These are phyloP conservation scores for Sternotherus odoratus DNA, from an alignment of 2,797 vertebrate genomes.

Conservation along the genomic window DNA sequence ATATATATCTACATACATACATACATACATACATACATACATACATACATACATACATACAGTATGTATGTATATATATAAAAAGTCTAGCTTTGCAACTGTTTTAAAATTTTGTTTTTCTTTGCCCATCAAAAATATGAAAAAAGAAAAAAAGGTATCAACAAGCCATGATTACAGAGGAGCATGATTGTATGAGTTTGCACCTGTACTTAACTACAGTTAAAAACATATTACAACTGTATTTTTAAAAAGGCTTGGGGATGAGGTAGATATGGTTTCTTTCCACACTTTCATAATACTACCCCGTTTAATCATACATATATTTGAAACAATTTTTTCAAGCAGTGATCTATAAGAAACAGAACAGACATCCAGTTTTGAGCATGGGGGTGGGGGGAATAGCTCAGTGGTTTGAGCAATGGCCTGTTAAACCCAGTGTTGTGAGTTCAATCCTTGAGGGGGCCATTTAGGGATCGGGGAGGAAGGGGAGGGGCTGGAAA, in stretches of 20 bases:
- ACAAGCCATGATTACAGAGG: neutral
- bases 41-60: no score
- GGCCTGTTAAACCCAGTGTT: no score
- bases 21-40: no score
- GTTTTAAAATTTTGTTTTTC: rapidly evolving
- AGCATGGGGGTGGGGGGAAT: no score
- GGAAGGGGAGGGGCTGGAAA: no score
- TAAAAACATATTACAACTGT: neutral
- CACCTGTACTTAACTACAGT: neutral
- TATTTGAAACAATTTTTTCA: neutral
- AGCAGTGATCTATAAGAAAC: neutral
- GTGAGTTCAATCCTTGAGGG: no score
- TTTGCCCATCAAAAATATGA: neutral
- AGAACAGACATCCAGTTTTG: neutral
- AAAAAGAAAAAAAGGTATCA: neutral
- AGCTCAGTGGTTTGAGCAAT: no score
- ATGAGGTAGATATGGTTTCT: neutral
- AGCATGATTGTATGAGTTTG: neutral
- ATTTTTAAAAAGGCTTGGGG: neutral
- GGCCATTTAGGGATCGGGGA: no score
- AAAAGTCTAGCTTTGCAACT: rapidly evolving
- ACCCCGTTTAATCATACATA: neutral
- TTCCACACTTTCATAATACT: neutral
- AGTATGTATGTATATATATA: no score
- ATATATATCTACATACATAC: no score